These are phyloP conservation scores for Protobothrops mucrosquamatus DNA, from an alignment of 2,113 vertebrate species.

Conservation along the genomic window DNA sequence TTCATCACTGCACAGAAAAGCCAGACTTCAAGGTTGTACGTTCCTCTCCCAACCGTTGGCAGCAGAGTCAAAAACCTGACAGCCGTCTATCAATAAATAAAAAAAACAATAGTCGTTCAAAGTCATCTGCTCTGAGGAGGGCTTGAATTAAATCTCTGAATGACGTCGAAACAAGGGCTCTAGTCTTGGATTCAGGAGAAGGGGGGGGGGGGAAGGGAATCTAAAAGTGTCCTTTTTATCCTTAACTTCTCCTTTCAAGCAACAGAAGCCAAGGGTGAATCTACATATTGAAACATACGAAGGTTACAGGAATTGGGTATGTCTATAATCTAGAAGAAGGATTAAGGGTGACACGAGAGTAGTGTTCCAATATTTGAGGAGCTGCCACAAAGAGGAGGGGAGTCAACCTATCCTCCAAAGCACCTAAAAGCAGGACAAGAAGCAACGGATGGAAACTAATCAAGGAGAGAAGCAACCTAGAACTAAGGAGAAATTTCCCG, in stretches of 20 bases:
- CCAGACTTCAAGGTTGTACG: not conserved
- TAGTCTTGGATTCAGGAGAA: not conserved
- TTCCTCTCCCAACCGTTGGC: not conserved
- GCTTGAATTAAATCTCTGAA: slow-evolving; percentile 4
- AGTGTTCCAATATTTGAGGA: not conserved
- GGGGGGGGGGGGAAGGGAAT: not conserved
- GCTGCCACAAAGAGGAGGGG: too few relatives aligned
- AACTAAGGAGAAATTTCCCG: too few relatives aligned
- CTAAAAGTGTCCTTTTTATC: not conserved
- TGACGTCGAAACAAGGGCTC: not conserved
- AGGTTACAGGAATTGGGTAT: not conserved
- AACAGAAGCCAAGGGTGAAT: not conserved
- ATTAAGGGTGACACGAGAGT: not conserved
- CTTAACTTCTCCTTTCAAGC: not conserved
- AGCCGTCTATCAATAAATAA: not conserved
- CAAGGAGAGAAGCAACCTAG: not conserved
- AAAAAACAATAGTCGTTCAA: not conserved
- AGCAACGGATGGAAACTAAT: not conserved
- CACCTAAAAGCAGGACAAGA: not conserved
- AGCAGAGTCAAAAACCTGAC: not conserved
- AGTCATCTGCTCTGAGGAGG: not conserved
- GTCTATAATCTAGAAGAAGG: not conserved
- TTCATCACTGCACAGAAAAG: not conserved
- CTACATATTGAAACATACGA: not conserved
- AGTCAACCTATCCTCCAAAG: too few relatives aligned